Evolutionary conservation across 2,113 vertebrate genomes (phyloP).

Genomic region (Laticauda laticaudata): DNA sequence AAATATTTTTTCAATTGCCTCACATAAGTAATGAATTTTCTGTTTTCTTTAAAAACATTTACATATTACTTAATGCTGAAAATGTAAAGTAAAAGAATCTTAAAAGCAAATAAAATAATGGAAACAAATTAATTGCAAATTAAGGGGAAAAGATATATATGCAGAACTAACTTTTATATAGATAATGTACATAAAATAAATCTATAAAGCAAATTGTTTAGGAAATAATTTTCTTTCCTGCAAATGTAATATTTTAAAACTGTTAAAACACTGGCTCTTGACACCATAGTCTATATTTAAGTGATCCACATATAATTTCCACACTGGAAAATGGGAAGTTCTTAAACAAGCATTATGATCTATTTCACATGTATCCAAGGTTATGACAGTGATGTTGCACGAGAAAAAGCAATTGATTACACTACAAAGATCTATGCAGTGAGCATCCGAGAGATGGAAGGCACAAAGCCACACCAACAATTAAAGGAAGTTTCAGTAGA

Average conservation of each 20-base stretch:
- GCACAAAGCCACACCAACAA: conserved; percentile 91
- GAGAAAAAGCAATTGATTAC: conserved; percentile 89
- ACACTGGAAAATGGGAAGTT: background rate
- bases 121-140: background rate
- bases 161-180: background rate
- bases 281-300: background rate
- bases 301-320: background rate
- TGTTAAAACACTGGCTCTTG: background rate
- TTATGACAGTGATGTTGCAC: conserved; percentile 95
- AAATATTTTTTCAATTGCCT: background rate
- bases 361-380: conserved; percentile 71
- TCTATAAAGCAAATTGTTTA: background rate
- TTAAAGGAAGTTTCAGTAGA: conserved; percentile 85
- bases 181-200: background rate
- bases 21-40: background rate
- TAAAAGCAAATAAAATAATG: background rate
- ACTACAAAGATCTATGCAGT: conserved; percentile 89
- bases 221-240: background rate
- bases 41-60: background rate
- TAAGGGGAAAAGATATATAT: background rate
- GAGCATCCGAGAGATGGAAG: conserved; percentile 92
- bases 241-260: background rate
- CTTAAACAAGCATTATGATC: conserved; percentile 15
- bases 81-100: background rate
- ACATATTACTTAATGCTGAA: background rate